These are phyloP conservation scores for Cercopithecus diana DNA, from an alignment of 2,797 vertebrate species.

Conservation along the genomic window DNA sequence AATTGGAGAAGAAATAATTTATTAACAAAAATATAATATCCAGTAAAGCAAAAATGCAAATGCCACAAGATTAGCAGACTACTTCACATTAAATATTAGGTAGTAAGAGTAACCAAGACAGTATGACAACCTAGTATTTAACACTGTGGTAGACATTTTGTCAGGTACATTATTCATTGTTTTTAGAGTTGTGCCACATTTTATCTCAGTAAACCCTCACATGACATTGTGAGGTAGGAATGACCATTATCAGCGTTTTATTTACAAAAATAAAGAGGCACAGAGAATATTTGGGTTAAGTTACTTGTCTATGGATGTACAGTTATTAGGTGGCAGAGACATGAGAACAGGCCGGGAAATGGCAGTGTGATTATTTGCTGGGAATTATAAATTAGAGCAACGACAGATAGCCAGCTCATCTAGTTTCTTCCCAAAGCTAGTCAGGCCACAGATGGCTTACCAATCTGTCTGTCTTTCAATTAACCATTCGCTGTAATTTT, in stretches of 20 bases:
- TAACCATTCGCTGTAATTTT: constrained; percentile 49
- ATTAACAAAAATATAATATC: background rate
- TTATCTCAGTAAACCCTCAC: background rate
- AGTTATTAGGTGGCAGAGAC: background rate
- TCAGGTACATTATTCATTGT: background rate
- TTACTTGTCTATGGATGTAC: background rate
- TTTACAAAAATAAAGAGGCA: constrained; percentile 14
- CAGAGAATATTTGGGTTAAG: background rate
- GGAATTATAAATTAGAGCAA: constrained; percentile 59
- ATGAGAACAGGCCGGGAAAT: constrained; percentile 26
- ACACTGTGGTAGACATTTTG: background rate
- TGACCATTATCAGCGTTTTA: background rate
- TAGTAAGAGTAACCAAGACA: background rate
- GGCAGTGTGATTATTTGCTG: constrained; percentile 53
- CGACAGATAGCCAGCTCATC: constrained; percentile 55
- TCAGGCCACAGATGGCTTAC: constrained; percentile 52
- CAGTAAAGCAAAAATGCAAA: constrained; percentile 22
- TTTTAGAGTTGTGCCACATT: background rate
- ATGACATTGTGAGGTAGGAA: background rate
- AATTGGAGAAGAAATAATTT: background rate
- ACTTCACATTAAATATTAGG: background rate
- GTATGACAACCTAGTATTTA: background rate
- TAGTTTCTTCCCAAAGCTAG: constrained; percentile 41
- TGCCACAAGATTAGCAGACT: background rate
- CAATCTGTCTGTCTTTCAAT: constrained; percentile 67